phyloP scores from a whole-genome alignment of 2,888 invertebrate species.

The Celastrina argiolus region DNA sequence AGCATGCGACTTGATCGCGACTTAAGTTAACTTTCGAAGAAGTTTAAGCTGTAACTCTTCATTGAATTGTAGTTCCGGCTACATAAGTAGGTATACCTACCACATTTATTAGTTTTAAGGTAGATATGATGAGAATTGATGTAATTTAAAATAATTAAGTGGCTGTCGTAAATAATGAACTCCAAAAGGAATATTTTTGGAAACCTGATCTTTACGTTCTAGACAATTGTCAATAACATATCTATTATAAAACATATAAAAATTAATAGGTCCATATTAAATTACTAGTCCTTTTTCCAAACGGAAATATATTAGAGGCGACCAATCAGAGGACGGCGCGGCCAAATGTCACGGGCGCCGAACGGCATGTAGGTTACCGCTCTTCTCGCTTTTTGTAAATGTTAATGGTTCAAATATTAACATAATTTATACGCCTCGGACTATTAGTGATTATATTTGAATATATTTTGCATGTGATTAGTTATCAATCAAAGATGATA shows the following conservation, averaged over 20 bases:
- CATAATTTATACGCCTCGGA: constrained; percentile 15
- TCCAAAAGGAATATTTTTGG: not conserved
- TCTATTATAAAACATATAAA: not conserved
- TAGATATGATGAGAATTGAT: no score
- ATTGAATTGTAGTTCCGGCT: no score
- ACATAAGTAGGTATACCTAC: no score
- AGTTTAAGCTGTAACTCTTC: no score
- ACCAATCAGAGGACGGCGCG: not conserved
- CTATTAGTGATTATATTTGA: constrained; percentile 9
- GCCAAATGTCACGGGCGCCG: not conserved
- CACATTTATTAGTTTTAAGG: no score
- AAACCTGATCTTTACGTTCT: not conserved
- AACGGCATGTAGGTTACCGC: not conserved
- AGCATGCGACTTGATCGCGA: no score
- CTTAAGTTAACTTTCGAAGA: no score
- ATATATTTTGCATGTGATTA: constrained; percentile 8
- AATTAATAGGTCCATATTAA: not conserved
- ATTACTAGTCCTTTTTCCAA: not conserved
- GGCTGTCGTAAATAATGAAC: not conserved
- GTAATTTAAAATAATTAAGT: no score
- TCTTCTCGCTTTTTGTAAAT: constrained; percentile 17
- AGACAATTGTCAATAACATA: not conserved
- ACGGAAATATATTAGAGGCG: not conserved
- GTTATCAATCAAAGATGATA: constrained; percentile 8
- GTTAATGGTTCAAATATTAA: constrained; percentile 14